Conservation (phyloP, 64 coral and sea anemone genomes). For the Dendronephthya gigantea region DNA sequence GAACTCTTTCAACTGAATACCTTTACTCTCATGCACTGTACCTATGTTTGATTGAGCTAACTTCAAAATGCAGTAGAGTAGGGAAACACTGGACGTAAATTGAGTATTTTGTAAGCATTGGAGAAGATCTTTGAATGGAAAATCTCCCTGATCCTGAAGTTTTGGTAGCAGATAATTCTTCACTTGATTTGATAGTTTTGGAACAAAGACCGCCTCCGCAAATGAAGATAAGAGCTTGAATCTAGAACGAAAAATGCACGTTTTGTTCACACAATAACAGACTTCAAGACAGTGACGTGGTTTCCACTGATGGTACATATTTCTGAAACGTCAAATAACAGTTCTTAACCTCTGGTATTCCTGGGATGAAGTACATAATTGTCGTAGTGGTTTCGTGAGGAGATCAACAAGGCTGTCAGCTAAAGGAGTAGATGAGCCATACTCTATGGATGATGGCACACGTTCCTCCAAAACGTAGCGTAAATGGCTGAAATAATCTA, state of each 20-base stretch:
- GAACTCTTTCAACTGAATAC: too few species aligned
- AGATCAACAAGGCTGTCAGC: conserved; percentile 48
- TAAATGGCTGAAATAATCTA: conserved; percentile 60
- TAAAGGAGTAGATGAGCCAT: conserved; percentile 37
- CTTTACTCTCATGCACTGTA: too few species aligned
- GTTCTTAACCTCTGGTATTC: background rate
- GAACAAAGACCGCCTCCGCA: conserved; percentile 37
- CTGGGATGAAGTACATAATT: background rate
- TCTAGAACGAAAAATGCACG: background rate
- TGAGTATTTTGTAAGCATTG: conserved; percentile 6
- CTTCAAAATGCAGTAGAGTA: conserved; percentile 47
- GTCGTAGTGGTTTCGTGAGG: conserved; percentile 30
- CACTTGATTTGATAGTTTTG: conserved; percentile 51
- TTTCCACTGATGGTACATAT: background rate
- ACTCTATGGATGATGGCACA: conserved; percentile 53
- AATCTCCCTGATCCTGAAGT: conserved; percentile 21
- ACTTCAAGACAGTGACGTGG: too few species aligned
- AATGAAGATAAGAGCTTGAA: conserved; percentile 46
- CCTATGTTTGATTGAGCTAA: conserved; percentile 44
- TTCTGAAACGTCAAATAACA: background rate
- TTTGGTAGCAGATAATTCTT: conserved; percentile 41
- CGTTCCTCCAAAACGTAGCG: conserved; percentile 35
- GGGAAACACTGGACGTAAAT: background rate
- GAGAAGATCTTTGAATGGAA: conserved; percentile 37
- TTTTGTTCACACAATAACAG: too few species aligned